Conservation (phyloP, 2,113 vertebrate species). For the Pseudorasbora parva region DNA sequence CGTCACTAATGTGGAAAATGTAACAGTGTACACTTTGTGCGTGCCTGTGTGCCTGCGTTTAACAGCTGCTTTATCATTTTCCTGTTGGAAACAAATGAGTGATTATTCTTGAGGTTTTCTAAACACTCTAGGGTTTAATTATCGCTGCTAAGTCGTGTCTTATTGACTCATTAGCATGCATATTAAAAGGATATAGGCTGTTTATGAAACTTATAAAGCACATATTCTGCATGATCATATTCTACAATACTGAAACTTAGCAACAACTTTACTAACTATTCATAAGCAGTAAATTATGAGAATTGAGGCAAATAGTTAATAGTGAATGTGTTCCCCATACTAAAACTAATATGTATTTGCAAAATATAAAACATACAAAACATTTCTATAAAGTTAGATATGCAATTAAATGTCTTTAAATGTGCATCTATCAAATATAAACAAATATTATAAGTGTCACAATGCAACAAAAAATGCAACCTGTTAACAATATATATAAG, state of each 20-base stretch:
- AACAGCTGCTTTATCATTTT: not conserved
- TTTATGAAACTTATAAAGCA: too few relatives aligned
- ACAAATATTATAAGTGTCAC: not conserved
- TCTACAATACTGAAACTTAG: too few relatives aligned
- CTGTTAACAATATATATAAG: not conserved
- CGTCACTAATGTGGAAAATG: constrained; percentile 1
- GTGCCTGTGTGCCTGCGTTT: not conserved
- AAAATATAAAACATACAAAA: not conserved
- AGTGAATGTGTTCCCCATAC: too few relatives aligned
- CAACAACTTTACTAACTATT: too few relatives aligned
- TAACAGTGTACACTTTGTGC: not conserved
- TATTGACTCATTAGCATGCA: too few relatives aligned
- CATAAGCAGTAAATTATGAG: too few relatives aligned
- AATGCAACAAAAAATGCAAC: not conserved
- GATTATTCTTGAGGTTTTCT: not conserved
- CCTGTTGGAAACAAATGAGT: not conserved
- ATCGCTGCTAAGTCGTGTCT: too few relatives aligned
- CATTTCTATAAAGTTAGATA: not conserved
- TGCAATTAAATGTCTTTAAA: not conserved
- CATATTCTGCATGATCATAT: too few relatives aligned
- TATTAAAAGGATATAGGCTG: too few relatives aligned
- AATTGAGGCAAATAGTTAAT: too few relatives aligned
- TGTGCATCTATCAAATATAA: not conserved
- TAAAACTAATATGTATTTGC: not conserved
- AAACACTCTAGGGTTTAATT: too few relatives aligned